Evolutionary conservation across 2,888 invertebrate species (phyloP), one percentile per base, ranked within the genome.

Genomic region (Arctia plantaginis): DNA sequence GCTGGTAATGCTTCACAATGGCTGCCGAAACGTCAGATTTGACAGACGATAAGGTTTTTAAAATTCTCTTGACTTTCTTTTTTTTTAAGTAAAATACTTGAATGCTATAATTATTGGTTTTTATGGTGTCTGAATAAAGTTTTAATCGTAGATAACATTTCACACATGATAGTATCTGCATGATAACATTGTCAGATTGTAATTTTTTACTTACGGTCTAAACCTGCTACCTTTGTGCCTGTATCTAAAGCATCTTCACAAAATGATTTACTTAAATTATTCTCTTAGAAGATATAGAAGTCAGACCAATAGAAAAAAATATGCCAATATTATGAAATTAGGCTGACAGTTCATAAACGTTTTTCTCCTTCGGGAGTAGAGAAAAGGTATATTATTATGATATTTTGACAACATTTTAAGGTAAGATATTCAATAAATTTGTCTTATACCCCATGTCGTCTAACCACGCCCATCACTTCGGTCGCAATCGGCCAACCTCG

Each of bases 1-100:
- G 93, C 84, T 85, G 82, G 81, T 83, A 79, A 80, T 81, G 82
- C 81, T 83, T 77, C 86, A 93, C 93, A 93, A 93, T 93, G 91
- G 93, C 90, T 86, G 89, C 87, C 86, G 80, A 91, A 91, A 90
- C 87, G 93, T 93, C 93, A 93, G 94, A 94, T 94, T 89, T 93
- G 93, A 93, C 90, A 90, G 88, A 77, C 82, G 94, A 93, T 93
- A 93, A 91, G 80, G 78, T 82, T 85, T 82, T 30, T 80, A 72
- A 80, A 84, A 82, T 86, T 82, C 73, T 74, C 78, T 80, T 69
- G 77, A 76, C 83, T 78, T 80, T 85, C 80, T 82, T 85, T 77
- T 77, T 80, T 82, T 79, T 82, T 80, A 77, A 79, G 80, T 77
- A 79, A 80, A 80, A 86, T 79, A 87, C 80, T 82, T 76, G 82